Percentiles rank a stretch among this genome's conserved stretches.
Conservation (phyloP, 2,113 vertebrate species). For the Cichladusa arquata region DNA sequence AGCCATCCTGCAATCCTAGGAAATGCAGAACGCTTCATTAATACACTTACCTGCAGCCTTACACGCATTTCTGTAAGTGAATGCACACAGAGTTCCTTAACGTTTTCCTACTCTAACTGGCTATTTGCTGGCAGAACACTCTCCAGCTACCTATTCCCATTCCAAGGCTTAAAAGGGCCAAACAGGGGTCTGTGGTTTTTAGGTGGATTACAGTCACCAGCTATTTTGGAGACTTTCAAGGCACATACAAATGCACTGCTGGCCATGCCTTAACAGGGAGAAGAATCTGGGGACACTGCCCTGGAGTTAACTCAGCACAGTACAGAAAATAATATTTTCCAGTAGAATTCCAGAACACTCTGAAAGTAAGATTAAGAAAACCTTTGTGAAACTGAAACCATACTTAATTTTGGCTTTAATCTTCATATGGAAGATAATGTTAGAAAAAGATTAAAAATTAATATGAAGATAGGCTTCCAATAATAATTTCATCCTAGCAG, state of each 20-base stretch:
- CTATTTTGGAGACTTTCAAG: background rate
- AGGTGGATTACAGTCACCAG: background rate
- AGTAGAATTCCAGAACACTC: background rate
- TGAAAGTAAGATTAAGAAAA: conserved; percentile 10
- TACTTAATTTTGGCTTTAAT: conserved; percentile 21
- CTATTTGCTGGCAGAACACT: background rate
- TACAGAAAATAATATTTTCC: background rate
- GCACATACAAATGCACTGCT: background rate
- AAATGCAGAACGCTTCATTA: background rate
- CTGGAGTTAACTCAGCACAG: background rate
- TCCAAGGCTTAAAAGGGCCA: background rate
- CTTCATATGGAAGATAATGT: conserved; percentile 5
- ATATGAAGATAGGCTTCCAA: background rate
- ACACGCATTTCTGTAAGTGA: background rate
- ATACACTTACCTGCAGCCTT: conserved; percentile 26
- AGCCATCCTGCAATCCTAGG: background rate
- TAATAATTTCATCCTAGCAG: conserved; percentile 1
- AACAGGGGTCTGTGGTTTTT: background rate
- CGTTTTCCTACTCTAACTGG: background rate
- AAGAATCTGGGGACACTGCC: background rate
- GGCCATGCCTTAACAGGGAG: background rate
- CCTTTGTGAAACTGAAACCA: background rate
- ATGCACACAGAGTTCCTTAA: background rate
- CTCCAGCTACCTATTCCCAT: background rate
- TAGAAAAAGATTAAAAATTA: conserved; percentile 35